These are phyloP conservation scores for Pseudomugil gertrudae DNA, from an alignment of 2,797 vertebrate genomes.

Conservation along the genomic window DNA sequence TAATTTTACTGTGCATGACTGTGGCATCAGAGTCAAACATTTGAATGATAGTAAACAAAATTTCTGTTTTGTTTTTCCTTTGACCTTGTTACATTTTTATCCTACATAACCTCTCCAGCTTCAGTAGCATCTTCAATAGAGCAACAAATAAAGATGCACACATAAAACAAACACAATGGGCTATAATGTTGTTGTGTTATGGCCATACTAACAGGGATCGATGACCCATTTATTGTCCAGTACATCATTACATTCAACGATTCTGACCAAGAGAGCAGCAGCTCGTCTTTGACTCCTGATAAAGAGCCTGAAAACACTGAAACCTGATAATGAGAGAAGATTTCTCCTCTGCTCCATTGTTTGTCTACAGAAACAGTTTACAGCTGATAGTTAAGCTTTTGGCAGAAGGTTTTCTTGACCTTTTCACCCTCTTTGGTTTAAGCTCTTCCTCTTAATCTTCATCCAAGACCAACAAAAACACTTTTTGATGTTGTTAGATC, in stretches of 20 bases:
- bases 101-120: background rate
- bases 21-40: background rate
- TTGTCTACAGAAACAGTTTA: conserved; percentile 15
- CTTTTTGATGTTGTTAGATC: conserved; percentile 69
- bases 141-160: background rate
- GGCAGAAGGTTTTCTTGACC: conserved; percentile 48
- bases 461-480: conserved; percentile 66
- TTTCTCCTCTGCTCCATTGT: background rate
- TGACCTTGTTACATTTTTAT: background rate
- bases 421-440: conserved; percentile 47
- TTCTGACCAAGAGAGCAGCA: background rate
- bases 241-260: background rate
- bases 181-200: background rate
- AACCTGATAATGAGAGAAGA: background rate
- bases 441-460: conserved; percentile 53
- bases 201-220: background rate
- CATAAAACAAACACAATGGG: background rate
- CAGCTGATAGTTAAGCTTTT: conserved; percentile 13
- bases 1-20: background rate
- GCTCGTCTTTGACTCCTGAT: background rate
- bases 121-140: background rate
- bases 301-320: conserved; percentile 3
- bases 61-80: background rate
- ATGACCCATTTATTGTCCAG: background rate
- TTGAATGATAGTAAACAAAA: background rate